Conservation (phyloP, 2,113 vertebrate genomes). For the Elachura formosa region DNA sequence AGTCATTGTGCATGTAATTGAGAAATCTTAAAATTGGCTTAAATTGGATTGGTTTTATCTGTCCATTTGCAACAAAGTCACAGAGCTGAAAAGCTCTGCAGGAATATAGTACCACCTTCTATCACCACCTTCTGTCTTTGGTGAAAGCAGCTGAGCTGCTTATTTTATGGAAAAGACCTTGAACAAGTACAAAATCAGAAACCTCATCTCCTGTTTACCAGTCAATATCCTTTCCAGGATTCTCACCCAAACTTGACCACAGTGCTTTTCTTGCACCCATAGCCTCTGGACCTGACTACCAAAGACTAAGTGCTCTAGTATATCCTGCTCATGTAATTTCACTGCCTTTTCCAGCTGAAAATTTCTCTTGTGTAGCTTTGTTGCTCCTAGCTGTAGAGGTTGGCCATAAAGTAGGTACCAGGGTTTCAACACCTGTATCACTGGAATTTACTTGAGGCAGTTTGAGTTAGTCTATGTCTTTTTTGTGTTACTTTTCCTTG, state of each 20-base stretch:
- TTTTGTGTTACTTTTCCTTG: neutral
- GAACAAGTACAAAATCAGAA: neutral
- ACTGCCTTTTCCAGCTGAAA: neutral
- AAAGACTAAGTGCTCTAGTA: neutral
- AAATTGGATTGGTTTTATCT: neutral
- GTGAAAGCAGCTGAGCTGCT: neutral
- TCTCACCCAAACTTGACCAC: neutral
- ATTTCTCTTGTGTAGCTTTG: neutral
- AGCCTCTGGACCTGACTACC: neutral
- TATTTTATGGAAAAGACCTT: neutral
- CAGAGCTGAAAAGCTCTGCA: neutral
- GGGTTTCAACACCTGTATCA: neutral
- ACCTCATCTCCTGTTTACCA: neutral
- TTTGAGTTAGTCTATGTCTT: neutral
- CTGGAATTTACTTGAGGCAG: neutral
- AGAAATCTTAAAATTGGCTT: neutral
- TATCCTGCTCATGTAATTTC: neutral
- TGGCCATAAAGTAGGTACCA: neutral
- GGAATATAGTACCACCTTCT: neutral
- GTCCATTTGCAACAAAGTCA: neutral
- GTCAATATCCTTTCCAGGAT: neutral
- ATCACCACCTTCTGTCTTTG: neutral
- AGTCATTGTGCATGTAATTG: neutral
- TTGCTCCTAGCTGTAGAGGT: neutral
- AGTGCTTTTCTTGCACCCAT: neutral